A percentile compares a stretch with the other conserved stretches of the same genome.
These are phyloP conservation scores for Gila robusta DNA, from an alignment of 2,797 vertebrate species.

Conservation along the genomic window DNA sequence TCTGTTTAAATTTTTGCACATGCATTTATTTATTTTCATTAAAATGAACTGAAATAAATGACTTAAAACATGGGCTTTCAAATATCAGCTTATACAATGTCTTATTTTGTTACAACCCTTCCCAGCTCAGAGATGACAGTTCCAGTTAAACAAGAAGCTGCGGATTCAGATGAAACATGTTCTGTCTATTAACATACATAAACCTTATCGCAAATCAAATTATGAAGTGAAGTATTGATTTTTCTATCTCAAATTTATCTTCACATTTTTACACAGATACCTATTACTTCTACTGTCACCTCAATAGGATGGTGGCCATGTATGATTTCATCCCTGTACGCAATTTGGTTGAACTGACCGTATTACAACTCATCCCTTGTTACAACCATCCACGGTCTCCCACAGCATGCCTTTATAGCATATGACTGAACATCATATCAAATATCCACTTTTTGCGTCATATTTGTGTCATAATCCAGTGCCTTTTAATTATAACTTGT, in stretches of 20 bases:
- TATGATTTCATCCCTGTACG: constrained; percentile 1
- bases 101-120: not conserved
- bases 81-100: not conserved
- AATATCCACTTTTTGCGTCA: not conserved
- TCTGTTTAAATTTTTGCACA: no score
- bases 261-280: not conserved
- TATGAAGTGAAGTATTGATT: not conserved
- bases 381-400: no score
- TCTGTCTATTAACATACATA: not conserved
- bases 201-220: not conserved
- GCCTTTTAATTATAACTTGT: not conserved
- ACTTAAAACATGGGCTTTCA: not conserved
- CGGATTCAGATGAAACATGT: not conserved
- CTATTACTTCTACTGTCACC: not conserved
- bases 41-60: not conserved
- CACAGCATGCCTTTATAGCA: not conserved
- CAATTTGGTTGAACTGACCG: not conserved
- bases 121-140: not conserved
- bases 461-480: not conserved
- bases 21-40: not conserved
- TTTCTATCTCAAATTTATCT: not conserved
- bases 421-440: not conserved
- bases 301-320: not conserved
- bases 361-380: not conserved
- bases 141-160: not conserved